Evolutionary conservation across 2,113 vertebrate species (phyloP).

Genomic region (Paralichthys olivaceus): DNA sequence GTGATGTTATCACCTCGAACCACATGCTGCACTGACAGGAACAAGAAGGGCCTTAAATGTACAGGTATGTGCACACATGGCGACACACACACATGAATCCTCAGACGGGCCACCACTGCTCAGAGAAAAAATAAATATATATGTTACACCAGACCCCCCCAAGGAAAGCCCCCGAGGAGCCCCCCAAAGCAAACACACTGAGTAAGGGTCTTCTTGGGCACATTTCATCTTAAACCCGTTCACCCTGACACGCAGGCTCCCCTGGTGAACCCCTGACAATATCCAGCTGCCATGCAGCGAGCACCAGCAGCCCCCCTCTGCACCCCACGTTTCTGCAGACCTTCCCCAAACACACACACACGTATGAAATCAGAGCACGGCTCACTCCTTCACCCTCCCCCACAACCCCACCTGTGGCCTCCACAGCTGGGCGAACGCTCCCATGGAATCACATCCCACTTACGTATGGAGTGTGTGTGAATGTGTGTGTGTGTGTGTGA

Average conservation of each 20-base stretch:
- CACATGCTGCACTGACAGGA: background rate
- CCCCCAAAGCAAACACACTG: constrained; percentile 49
- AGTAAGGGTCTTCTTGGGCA: constrained; percentile 53
- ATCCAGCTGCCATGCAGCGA: constrained; percentile 53
- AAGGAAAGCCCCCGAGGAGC: constrained; percentile 6
- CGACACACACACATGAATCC: background rate
- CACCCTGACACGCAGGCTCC: constrained; percentile 41
- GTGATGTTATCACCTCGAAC: constrained; percentile 4
- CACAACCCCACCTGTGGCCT: constrained; percentile 55
- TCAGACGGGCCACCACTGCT: background rate
- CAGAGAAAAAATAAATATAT: constrained; percentile 49
- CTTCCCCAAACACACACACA: background rate
- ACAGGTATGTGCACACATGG: background rate
- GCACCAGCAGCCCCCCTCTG: constrained; percentile 1
- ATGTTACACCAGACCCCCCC: constrained; percentile 1
- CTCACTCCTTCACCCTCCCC: constrained; percentile 2
- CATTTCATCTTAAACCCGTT: constrained; percentile 57
- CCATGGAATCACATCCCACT: constrained; percentile 42
- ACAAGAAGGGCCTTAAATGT: constrained; percentile 3
- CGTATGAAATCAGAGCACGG: constrained; percentile 18
- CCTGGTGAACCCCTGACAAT: constrained; percentile 57
- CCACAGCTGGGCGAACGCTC: constrained; percentile 54
- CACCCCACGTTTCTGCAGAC: constrained; percentile 39
- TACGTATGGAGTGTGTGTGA: background rate
- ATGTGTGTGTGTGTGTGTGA: background rate